Evolutionary conservation across 1,140 invertebrate species (phyloP).

Genomic region (Mycetomoellerius zeteki): DNA sequence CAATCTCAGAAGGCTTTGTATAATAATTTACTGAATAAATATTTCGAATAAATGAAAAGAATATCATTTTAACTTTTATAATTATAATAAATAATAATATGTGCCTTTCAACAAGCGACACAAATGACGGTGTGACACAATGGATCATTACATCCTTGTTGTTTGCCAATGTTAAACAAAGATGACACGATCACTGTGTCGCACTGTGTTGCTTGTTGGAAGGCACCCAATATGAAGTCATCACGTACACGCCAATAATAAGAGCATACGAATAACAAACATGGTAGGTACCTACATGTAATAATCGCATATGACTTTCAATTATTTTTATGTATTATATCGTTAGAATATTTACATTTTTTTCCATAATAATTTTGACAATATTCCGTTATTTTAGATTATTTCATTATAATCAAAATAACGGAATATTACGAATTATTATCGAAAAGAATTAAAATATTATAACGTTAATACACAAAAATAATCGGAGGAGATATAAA

Average conservation of each 20-base stretch:
- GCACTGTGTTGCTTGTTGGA: too few relatives aligned
- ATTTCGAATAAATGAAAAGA: neutral
- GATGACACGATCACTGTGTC: too few relatives aligned
- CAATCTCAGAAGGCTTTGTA: neutral
- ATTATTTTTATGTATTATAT: conserved; percentile 13
- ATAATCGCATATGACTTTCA: neutral
- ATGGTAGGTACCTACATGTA: neutral
- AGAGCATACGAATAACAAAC: neutral
- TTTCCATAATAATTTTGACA: neutral
- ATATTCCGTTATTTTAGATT: neutral
- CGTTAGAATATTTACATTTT: neutral
- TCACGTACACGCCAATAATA: neutral
- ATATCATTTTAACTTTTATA: neutral
- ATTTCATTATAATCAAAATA: neutral
- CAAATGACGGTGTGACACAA: too few relatives aligned
- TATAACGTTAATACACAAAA: too few relatives aligned
- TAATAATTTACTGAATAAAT: neutral
- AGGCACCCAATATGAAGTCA: too few relatives aligned
- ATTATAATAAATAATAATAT: too few relatives aligned
- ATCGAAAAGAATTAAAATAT: too few relatives aligned
- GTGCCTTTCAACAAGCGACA: too few relatives aligned
- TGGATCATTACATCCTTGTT: too few relatives aligned
- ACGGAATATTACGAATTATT: too few relatives aligned
- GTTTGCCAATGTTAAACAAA: too few relatives aligned
- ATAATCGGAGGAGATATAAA: too few relatives aligned